A percentile compares a stretch with the other conserved stretches of the same genome.
Conservation (phyloP, 2,888 invertebrate species). For the Ganaspis brasiliensis region DNA sequence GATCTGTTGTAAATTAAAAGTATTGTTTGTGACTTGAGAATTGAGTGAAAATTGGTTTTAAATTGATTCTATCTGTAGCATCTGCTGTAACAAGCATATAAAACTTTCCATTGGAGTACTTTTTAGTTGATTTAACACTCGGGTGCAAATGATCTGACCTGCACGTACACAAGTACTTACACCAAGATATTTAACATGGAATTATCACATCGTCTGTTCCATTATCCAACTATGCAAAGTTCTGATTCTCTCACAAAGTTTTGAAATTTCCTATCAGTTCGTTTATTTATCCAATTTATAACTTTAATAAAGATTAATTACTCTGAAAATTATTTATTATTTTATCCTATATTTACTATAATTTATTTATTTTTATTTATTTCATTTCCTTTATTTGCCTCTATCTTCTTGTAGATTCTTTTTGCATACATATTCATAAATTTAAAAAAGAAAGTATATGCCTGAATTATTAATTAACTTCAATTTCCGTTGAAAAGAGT, state of each 20-base stretch:
- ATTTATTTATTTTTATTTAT: neutral
- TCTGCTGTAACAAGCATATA: neutral
- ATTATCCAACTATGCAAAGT: neutral
- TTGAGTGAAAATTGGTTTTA: slow-evolving; percentile 22
- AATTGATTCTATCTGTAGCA: slow-evolving; percentile 24
- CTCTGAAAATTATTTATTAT: too few species aligned
- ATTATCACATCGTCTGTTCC: neutral
- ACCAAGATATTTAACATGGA: neutral
- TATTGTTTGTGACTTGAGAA: neutral
- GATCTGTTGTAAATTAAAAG: slow-evolving; percentile 2
- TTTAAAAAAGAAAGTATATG: too few species aligned
- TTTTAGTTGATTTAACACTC: slow-evolving; percentile 21
- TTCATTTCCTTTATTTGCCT: too few species aligned
- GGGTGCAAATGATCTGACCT: slow-evolving; percentile 20
- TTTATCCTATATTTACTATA: neutral
- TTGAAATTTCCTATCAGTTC: too few species aligned
- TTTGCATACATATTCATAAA: too few species aligned
- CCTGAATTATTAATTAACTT: too few species aligned
- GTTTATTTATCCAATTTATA: too few species aligned
- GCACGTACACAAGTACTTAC: neutral
- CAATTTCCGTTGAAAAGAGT: too few species aligned
- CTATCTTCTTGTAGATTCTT: too few species aligned
- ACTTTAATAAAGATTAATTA: too few species aligned
- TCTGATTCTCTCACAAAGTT: neutral
- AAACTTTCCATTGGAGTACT: slow-evolving; percentile 18